phyloP scores from a whole-genome alignment of 2,797 vertebrate species.

The Rhabdomys pumilio region DNA sequence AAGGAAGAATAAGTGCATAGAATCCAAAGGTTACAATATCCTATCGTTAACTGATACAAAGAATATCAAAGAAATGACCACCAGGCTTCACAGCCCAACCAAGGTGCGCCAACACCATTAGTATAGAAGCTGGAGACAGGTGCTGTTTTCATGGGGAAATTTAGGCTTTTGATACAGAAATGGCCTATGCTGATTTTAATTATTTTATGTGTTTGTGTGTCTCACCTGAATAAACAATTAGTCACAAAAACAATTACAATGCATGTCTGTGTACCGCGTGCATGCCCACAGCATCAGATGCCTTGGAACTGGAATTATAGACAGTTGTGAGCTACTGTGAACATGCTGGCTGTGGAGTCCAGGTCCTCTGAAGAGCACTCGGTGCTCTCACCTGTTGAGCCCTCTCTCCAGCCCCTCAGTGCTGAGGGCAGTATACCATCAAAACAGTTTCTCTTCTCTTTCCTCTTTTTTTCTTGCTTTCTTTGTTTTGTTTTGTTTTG shows the following conservation, averaged over 20 bases:
- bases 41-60: background rate
- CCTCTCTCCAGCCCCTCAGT: background rate
- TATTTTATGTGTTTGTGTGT: background rate
- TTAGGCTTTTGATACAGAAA: conserved; percentile 35
- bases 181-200: conserved; percentile 10
- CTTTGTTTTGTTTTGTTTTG: too few relatives aligned
- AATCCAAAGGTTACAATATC: conserved; percentile 23
- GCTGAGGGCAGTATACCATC: conserved; percentile 12
- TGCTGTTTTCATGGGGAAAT: conserved; percentile 13
- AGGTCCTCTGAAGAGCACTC: background rate
- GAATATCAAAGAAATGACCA: background rate
- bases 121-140: conserved; percentile 3
- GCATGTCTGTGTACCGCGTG: background rate
- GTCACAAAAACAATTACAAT: background rate
- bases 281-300: background rate
- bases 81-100: background rate
- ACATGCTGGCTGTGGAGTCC: background rate
- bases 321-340: background rate
- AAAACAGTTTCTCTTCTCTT: conserved; percentile 40
- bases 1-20: conserved; percentile 2
- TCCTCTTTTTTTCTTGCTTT: background rate
- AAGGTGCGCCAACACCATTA: background rate
- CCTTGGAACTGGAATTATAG: background rate
- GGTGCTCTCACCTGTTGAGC: background rate
- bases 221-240: background rate